Evolutionary conservation across 2,888 invertebrate genomes (phyloP).

Genomic region (Chaetogeoica ovagalla): DNA sequence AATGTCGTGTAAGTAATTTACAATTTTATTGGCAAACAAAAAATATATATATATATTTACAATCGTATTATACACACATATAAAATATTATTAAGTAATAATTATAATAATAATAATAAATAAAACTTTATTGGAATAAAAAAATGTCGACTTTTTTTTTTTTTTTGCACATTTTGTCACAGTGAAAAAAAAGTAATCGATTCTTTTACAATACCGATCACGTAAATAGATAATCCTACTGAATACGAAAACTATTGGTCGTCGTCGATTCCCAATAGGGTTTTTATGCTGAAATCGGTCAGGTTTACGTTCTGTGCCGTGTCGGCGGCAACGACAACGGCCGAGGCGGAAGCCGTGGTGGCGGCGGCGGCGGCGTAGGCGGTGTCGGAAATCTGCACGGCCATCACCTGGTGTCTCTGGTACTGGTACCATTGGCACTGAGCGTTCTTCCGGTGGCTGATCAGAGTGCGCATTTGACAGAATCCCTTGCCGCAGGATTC

Average conservation of each 20-base stretch:
- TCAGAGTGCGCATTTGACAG: conserved; percentile 93
- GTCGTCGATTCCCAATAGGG: conserved; percentile 29
- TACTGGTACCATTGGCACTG: conserved; percentile 50
- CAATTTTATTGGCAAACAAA: too few species aligned
- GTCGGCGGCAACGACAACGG: background rate
- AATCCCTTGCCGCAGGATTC: conserved; percentile 96
- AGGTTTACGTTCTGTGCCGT: conserved; percentile 17
- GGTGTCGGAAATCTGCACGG: background rate
- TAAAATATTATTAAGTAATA: too few species aligned
- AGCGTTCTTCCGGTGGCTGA: conserved; percentile 77
- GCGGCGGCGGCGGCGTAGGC: background rate
- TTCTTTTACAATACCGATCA: too few species aligned
- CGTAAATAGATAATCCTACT: too few species aligned
- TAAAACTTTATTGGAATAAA: too few species aligned
- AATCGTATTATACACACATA: too few species aligned
- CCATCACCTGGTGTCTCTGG: conserved; percentile 39
- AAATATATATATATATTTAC: too few species aligned
- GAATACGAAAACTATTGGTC: background rate
- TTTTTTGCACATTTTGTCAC: too few species aligned
- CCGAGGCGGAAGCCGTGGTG: background rate
- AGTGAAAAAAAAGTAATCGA: too few species aligned
- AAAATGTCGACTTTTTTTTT: too few species aligned
- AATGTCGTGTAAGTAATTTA: too few species aligned
- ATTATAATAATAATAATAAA: too few species aligned
- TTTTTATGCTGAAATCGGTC: conserved; percentile 46